phyloP scores from a whole-genome alignment of 2,797 vertebrate genomes.

The Manis pentadactyla region DNA sequence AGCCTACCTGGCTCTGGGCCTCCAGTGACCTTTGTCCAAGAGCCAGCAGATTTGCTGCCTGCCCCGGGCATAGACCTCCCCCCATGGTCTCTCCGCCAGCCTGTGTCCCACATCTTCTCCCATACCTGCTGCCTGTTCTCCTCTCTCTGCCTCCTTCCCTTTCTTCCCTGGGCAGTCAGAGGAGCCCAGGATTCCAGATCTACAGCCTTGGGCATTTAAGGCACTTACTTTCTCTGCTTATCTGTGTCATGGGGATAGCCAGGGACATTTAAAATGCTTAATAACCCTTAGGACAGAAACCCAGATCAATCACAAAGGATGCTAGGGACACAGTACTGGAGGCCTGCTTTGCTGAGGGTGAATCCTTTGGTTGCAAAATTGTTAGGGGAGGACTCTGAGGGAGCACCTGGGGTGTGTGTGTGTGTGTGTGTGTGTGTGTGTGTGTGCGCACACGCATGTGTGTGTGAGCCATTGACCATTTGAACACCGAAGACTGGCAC shows the following conservation, averaged over 20 bases:
- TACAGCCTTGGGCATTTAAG: not conserved
- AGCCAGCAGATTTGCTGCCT: not conserved
- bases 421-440: fast-evolving
- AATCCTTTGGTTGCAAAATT: not conserved
- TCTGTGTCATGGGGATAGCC: not conserved
- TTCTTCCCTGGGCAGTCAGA: not conserved
- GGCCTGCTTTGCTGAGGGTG: not conserved
- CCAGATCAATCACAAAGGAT: not conserved
- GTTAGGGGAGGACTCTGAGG: not conserved
- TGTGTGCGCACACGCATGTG: too few species aligned
- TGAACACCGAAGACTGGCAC: not conserved
- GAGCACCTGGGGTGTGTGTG: not conserved
- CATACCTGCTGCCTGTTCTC: not conserved
- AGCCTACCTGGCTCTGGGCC: not conserved
- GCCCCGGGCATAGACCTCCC: not conserved
- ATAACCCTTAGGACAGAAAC: not conserved
- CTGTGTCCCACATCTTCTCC: not conserved
- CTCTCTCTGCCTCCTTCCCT: too few species aligned
- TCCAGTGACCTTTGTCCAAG: not conserved
- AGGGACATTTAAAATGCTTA: not conserved
- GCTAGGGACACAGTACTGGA: not conserved
- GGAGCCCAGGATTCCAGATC: not conserved
- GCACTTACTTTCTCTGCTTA: not conserved
- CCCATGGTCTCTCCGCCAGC: not conserved
- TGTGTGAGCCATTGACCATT: not conserved